Conservation (phyloP, 2,888 invertebrate genomes). For the Harmothoe impar region DNA sequence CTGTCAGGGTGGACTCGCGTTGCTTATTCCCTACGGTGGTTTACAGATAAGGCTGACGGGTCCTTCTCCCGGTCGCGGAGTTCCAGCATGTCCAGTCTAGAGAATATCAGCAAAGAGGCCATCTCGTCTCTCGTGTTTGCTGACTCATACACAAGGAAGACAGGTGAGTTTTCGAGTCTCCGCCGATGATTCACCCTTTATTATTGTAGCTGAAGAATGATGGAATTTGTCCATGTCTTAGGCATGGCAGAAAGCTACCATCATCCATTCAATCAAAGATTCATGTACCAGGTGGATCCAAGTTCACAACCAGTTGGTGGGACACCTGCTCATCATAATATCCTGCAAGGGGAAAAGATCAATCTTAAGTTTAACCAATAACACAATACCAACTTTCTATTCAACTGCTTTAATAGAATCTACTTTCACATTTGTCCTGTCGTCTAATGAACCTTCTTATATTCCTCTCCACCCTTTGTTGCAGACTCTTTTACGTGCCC, state of each 20-base stretch:
- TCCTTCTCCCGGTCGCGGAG: slow-evolving; percentile 98
- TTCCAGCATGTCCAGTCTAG: slow-evolving; percentile 98
- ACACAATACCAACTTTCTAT: too few relatives aligned
- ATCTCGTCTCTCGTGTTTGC: slow-evolving; percentile 97
- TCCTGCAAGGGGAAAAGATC: too few relatives aligned
- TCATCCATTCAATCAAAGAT: neutral
- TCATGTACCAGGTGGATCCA: too few relatives aligned
- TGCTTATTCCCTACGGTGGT: neutral
- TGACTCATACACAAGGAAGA: slow-evolving; percentile 96
- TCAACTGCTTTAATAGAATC: too few relatives aligned
- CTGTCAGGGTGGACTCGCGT: too few relatives aligned
- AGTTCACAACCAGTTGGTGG: too few relatives aligned
- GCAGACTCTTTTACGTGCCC: slow-evolving; percentile 94
- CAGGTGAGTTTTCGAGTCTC: slow-evolving; percentile 86
- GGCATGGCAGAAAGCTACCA: neutral
- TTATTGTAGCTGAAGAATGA: neutral
- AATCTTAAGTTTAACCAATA: too few relatives aligned
- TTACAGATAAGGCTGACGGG: slow-evolving; percentile 95
- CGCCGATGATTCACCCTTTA: neutral
- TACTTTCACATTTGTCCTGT: too few relatives aligned
- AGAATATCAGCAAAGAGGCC: slow-evolving; percentile 97
- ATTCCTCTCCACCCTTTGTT: slow-evolving; percentile 65
- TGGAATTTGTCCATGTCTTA: neutral
- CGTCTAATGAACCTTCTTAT: too few relatives aligned
- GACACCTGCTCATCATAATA: too few relatives aligned